phyloP scores from a whole-genome alignment of 2,113 vertebrate genomes.

The Calyptomena viridis region DNA sequence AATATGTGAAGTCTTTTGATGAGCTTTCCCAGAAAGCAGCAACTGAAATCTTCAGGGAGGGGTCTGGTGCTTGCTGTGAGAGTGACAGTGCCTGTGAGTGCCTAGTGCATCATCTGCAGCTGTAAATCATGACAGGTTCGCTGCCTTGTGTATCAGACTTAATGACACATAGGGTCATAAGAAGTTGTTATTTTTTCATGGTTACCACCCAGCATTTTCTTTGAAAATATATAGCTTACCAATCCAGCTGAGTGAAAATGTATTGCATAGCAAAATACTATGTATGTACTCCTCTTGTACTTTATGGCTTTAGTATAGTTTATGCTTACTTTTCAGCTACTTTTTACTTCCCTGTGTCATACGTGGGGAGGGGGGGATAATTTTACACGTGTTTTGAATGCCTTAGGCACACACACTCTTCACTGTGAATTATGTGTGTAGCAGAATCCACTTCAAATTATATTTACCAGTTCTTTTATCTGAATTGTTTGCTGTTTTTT shows the following conservation, averaged over 20 bases:
- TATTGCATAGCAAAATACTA: neutral
- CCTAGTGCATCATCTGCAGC: neutral
- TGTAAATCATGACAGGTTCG: neutral
- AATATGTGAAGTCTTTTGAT: neutral
- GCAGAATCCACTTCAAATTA: neutral
- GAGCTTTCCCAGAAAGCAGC: conserved; percentile 11
- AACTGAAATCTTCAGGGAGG: neutral
- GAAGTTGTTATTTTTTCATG: neutral
- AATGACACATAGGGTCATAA: neutral
- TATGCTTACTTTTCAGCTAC: neutral
- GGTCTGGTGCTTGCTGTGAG: neutral
- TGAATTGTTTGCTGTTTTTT: neutral
- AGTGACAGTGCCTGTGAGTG: neutral
- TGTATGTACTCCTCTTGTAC: neutral
- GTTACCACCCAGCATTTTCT: neutral
- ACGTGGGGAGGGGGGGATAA: neutral
- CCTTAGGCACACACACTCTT: neutral
- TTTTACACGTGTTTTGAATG: neutral
- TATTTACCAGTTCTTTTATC: neutral
- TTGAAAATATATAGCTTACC: neutral
- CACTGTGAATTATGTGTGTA: neutral
- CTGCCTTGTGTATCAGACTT: neutral
- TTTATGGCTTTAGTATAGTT: neutral
- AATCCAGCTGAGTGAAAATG: neutral
- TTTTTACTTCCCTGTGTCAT: neutral